Conservation (phyloP, 1,140 invertebrate genomes). For the Megalonaias nervosa region DNA sequence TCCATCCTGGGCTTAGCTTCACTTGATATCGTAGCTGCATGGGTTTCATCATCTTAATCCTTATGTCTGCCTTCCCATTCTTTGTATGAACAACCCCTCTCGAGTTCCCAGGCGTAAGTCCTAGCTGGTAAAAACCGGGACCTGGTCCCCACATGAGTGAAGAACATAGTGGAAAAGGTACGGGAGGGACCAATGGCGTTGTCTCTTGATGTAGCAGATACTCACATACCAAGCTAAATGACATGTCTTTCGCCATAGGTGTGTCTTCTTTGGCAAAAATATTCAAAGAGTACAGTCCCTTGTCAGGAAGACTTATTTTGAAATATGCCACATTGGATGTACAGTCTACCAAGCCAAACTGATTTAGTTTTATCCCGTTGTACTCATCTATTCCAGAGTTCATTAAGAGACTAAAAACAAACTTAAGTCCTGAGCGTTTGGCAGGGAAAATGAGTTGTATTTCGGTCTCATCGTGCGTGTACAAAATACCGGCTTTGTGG, state of each 20-base stretch:
- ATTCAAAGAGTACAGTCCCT: slow-evolving; percentile 66
- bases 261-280: slow-evolving; percentile 70
- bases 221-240: slow-evolving; percentile 71
- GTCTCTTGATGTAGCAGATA: slow-evolving; percentile 65
- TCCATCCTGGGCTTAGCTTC: slow-evolving; percentile 19
- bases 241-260: slow-evolving; percentile 64
- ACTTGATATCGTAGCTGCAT: slow-evolving; percentile 33
- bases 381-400: slow-evolving; percentile 64
- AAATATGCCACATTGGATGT: slow-evolving; percentile 60
- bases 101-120: slow-evolving; percentile 59
- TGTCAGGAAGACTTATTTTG: slow-evolving; percentile 64
- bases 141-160: slow-evolving; percentile 68
- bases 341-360: slow-evolving; percentile 68
- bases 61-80: slow-evolving; percentile 51
- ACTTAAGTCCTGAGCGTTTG: slow-evolving; percentile 57
- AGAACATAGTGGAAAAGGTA: slow-evolving; percentile 69
- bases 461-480: slow-evolving; percentile 57
- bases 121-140: slow-evolving; percentile 60
- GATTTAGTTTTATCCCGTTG: slow-evolving; percentile 63
- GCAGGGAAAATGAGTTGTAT: slow-evolving; percentile 58
- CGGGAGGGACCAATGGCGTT: slow-evolving; percentile 35
- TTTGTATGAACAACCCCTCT: slow-evolving; percentile 59
- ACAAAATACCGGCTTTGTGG: slow-evolving; percentile 64
- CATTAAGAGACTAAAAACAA: slow-evolving; percentile 67
- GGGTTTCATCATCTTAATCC: slow-evolving; percentile 51